A percentile compares a stretch with the other conserved stretches of the same genome.
phyloP scores from a whole-genome alignment of 2,888 invertebrate genomes.

The Schrankia costaestrigalis region DNA sequence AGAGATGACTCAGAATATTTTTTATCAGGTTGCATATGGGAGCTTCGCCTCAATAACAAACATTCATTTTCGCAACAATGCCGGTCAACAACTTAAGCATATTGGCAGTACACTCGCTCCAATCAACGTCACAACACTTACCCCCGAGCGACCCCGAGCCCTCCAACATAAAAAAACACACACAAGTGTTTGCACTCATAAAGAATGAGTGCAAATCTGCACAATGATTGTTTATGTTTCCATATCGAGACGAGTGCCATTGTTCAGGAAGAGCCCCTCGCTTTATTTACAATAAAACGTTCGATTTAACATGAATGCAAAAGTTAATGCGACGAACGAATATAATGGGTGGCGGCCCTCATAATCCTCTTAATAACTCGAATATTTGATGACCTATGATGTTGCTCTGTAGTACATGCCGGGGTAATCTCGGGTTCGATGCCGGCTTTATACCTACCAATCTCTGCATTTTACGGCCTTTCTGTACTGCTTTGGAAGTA shows the following conservation, averaged over 20 bases:
- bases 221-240: slow-evolving; percentile 77
- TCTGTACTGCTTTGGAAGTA: too few species aligned
- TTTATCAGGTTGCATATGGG: slow-evolving; percentile 39
- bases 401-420: too few species aligned
- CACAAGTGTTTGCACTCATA: slow-evolving; percentile 77
- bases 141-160: slow-evolving; percentile 31
- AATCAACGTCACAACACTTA: slow-evolving; percentile 68
- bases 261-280: slow-evolving; percentile 48
- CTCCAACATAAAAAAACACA: slow-evolving; percentile 56
- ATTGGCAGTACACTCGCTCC: slow-evolving; percentile 75
- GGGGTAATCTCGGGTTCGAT: too few species aligned
- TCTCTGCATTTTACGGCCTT: too few species aligned
- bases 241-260: slow-evolving; percentile 64
- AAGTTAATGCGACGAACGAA: slow-evolving; percentile 64
- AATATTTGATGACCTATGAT: slow-evolving; percentile 44
- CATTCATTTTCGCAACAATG: slow-evolving; percentile 72
- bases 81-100: slow-evolving; percentile 69
- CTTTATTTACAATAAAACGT: slow-evolving; percentile 65
- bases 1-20: slow-evolving; percentile 26
- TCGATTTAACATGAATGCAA: slow-evolving; percentile 72
- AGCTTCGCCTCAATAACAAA: slow-evolving; percentile 46
- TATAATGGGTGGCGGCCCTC: slow-evolving; percentile 50
- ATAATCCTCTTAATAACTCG: slow-evolving; percentile 50
- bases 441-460: too few species aligned
- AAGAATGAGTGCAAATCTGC: slow-evolving; percentile 76